Conservation (phyloP, 2,113 vertebrate species). For the Empidonax alnorum region DNA sequence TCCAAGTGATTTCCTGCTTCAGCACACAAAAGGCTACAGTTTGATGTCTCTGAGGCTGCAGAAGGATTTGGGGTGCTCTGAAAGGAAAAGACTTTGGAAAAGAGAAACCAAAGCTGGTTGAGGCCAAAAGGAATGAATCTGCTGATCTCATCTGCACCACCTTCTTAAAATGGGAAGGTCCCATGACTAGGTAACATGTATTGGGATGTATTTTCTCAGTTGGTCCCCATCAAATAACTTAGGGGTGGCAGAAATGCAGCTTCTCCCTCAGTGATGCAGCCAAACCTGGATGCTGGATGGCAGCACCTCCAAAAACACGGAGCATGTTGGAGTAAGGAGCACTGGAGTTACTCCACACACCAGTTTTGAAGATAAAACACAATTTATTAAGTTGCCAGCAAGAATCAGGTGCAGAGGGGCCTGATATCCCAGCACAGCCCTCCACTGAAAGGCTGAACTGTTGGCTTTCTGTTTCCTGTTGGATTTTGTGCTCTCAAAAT, state of each 20-base stretch:
- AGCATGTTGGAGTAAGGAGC: rapidly evolving
- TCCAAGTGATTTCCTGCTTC: not conserved
- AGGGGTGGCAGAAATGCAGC: not conserved
- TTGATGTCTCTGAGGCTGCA: not conserved
- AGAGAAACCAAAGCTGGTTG: not conserved
- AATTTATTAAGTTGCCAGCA: not conserved
- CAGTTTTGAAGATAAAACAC: not conserved
- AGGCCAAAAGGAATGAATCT: not conserved
- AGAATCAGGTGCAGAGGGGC: not conserved
- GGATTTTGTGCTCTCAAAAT: not conserved
- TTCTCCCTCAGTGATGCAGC: not conserved
- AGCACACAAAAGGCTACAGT: not conserved
- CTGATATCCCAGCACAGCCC: not conserved
- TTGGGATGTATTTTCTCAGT: not conserved
- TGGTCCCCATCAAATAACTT: not conserved
- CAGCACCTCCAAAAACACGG: not conserved
- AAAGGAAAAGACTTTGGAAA: not conserved
- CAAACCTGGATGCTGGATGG: not conserved
- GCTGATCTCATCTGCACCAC: not conserved
- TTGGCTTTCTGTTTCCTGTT: not conserved
- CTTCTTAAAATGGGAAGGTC: not conserved
- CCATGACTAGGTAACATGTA: rapidly evolving
- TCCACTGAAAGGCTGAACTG: not conserved
- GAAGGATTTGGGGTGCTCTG: no score
- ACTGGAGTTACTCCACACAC: not conserved